A percentile compares a stretch with the other conserved stretches of the same genome.
These are phyloP conservation scores for Bos taurus DNA, from an alignment of 2,113 vertebrate genomes.

Conservation along the genomic window ARS-UCD2.0 NC_037329.1:125302501-125303000, in stretches of 20 bases:
- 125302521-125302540: not conserved
- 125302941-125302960: not conserved
- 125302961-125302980: not conserved
- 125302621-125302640: not conserved
- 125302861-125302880: not conserved
- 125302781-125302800: not conserved
- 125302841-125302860: not conserved
- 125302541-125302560: not conserved
- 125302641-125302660: conserved; percentile 12
- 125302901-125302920: not conserved
- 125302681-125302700: not conserved
- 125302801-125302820: not conserved
- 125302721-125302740: not conserved
- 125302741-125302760: not conserved
- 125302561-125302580: not conserved
- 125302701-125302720: not conserved
- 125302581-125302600: not conserved
- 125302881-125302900: not conserved
- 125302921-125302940: not conserved
- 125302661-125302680: not conserved
- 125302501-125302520: not conserved
- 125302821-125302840: conserved; percentile 3
- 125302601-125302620: not conserved
- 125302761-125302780: not conserved
- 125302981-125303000: conserved; percentile 23